These are phyloP conservation scores for Dendrolimus punctatus DNA, from an alignment of 1,140 invertebrate genomes.

Conservation along the genomic window DNA sequence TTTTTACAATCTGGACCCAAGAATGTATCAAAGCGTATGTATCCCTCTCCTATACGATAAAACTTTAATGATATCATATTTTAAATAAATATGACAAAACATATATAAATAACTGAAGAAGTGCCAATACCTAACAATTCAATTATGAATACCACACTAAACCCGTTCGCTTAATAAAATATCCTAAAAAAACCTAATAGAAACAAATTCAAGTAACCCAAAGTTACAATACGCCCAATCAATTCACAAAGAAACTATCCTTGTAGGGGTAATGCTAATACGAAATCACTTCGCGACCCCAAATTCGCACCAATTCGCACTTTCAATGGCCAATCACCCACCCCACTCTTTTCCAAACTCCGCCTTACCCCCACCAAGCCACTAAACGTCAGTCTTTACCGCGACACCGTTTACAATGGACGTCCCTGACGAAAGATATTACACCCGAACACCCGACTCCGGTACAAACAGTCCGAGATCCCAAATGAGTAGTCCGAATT, in stretches of 20 bases:
- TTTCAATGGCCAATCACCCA: slow-evolving; percentile 57
- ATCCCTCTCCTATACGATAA: too few relatives aligned
- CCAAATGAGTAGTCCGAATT: slow-evolving; percentile 54
- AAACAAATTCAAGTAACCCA: slow-evolving; percentile 14
- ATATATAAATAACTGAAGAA: too few relatives aligned
- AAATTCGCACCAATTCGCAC: slow-evolving; percentile 49
- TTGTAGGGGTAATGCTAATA: slow-evolving; percentile 65
- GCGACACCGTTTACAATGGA: slow-evolving; percentile 43
- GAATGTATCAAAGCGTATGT: too few relatives aligned
- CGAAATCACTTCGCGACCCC: slow-evolving; percentile 66
- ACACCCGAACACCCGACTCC: slow-evolving; percentile 49
- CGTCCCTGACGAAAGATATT: slow-evolving; percentile 50
- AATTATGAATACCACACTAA: too few relatives aligned
- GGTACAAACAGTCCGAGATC: slow-evolving; percentile 55
- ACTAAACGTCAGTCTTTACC: slow-evolving; percentile 32
- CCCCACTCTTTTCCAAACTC: slow-evolving; percentile 25
- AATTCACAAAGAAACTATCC: slow-evolving; percentile 57
- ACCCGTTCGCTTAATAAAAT: neutral
- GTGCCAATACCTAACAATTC: too few relatives aligned
- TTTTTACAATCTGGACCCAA: too few relatives aligned
- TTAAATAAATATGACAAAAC: too few relatives aligned
- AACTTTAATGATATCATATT: too few relatives aligned
- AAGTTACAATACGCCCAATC: slow-evolving; percentile 61
- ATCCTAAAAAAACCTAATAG: neutral
- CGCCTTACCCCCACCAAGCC: slow-evolving; percentile 32